These are phyloP conservation scores for Steatocranus sp. DNA, from an alignment of 2,797 vertebrate species.

Conservation along the genomic window DNA sequence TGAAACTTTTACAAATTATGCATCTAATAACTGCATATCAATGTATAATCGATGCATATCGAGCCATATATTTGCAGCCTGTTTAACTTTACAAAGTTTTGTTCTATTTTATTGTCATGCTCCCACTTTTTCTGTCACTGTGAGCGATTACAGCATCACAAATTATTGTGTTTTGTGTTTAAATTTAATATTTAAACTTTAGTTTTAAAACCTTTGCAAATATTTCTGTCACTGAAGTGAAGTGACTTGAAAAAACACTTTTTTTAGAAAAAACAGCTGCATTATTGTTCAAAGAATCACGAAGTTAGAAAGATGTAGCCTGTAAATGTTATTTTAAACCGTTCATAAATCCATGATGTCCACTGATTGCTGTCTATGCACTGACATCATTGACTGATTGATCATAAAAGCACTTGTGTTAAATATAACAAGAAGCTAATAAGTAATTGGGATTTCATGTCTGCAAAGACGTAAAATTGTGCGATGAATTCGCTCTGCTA, in stretches of 20 bases:
- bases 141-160: neutral
- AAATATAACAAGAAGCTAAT: neutral
- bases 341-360: neutral
- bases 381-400: neutral
- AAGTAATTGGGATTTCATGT: neutral
- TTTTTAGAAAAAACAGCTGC: neutral
- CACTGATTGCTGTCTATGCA: neutral
- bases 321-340: neutral
- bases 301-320: neutral
- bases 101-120: neutral
- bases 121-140: neutral
- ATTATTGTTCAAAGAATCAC: neutral
- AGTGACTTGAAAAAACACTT: neutral
- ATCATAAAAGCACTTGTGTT: neutral
- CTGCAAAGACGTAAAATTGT: neutral
- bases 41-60: neutral
- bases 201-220: neutral
- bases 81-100: neutral
- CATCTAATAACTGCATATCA: neutral
- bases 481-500: neutral
- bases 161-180: neutral
- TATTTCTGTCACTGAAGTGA: neutral
- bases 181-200: neutral
- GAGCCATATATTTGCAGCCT: neutral
- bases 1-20: neutral